Base-by-base conservation (phyloP, 2,113 vertebrate species). In the Festucalex cinctus region DNA sequence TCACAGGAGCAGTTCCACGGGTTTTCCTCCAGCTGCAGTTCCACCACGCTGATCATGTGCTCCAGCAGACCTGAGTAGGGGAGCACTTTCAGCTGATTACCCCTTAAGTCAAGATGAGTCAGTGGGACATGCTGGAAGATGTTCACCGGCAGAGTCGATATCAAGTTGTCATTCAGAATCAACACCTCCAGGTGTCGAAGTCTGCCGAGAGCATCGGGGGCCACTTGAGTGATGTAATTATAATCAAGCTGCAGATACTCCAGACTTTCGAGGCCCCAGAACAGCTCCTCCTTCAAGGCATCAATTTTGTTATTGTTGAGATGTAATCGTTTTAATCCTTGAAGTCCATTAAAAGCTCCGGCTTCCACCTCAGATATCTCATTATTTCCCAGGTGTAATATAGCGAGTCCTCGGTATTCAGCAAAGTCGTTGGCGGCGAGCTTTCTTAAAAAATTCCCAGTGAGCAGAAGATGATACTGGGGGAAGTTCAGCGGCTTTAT, bases 1-100 rank as follows among this genome's bases (percentile, higher is more conserved):
- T 98, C 96, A 46, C 97, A 99, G 5, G 96, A 98, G 67, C 97
- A 99, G 85, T 99, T 99, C 97, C 97, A 99, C 0, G 94, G 96
- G 63, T 99, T 99, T 84, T 99, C 97, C 84, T 98, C 97, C 64
- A 99, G 91, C 87, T 98, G 97, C 83, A 99, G 77, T 87, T 98
- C 97, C 82, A 97, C 96, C 3, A 99, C 94, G 70, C 94, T 92
- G 92, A 93, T 93, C 95, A 99, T 94, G 82, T 99, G 95, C 83
- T 99, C 96, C 87, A 99, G 73, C 63, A 99, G 89, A 65, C 97
- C 96, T n/a, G 88, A 81, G 63, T 97, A 98, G 67, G 95, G 95
- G 37, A 99, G 86, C 63, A 97, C 91, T 90, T 98, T 99, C 37
- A 99, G 90, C 71, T 96, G 91, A 83, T 99, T 99, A 10, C 97